Evolutionary conservation across 2,113 vertebrate genomes (phyloP).

Genomic region (Myotis davidii): DNA sequence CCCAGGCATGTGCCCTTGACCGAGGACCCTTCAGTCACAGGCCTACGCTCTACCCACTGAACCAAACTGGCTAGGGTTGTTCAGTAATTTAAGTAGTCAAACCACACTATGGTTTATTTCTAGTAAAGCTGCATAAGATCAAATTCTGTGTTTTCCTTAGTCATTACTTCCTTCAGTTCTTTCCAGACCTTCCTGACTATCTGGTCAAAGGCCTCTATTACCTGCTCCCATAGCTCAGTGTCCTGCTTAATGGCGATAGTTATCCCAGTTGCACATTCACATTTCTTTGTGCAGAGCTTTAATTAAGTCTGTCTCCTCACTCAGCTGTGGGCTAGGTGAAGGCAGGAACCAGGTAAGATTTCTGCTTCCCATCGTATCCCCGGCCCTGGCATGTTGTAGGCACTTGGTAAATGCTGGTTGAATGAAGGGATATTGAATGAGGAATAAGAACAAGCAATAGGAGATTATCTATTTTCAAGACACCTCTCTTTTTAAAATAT

Average conservation of each 20-base stretch:
- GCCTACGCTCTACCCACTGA: no score
- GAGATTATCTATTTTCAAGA: neutral
- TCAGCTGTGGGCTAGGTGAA: fast-evolving
- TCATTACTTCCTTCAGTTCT: neutral
- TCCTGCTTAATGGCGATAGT: neutral
- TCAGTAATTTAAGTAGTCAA: neutral
- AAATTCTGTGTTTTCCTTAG: neutral
- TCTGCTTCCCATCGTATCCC: neutral
- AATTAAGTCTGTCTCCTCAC: neutral
- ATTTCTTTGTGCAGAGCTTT: neutral
- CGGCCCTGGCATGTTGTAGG: neutral
- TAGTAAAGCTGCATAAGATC: neutral
- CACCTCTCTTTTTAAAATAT: neutral
- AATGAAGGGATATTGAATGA: neutral
- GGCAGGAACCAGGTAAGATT: neutral
- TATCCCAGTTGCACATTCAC: neutral
- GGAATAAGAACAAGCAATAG: neutral
- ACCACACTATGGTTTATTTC: neutral
- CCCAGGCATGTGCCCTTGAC: no score
- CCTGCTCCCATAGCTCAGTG: neutral
- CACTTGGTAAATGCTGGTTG: neutral
- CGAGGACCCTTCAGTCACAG: no score
- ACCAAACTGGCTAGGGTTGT: no score
- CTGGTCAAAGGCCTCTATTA: neutral
- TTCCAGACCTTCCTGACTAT: neutral